Base-by-base conservation (phyloP, 2,113 vertebrate genomes). In the Barbus barbus region DNA sequence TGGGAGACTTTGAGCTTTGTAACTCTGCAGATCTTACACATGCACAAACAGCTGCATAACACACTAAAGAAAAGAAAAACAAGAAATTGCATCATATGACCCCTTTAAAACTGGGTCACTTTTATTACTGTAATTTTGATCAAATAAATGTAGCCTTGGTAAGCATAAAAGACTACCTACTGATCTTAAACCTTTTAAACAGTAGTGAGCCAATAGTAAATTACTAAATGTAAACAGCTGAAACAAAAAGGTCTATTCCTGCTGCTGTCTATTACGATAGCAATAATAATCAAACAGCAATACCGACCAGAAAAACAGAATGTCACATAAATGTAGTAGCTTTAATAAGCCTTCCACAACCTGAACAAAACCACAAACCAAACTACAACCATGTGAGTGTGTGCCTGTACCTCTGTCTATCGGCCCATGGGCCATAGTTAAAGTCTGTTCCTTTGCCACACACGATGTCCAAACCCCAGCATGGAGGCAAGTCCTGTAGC, bases 361-460 rank as follows among this genome's bases (percentile, higher is more conserved):
- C 13, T 31, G 61, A 65, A 65, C n/a, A 60, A n/a, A 33, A 58
- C n/a, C 31, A 53, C 0, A 7, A 14, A 16, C 9, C 28, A 9
- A 56, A 33, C 20, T 28, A 24, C 83, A n/a, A 61, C 2, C 24
- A 36, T 41, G 56, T 44, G 3, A 67, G 18, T 36, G 14, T 18
- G 41, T 65, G n/a, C 44, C 13, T 41, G 56, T 14, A 98, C 98
- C 98, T 98, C 90, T 99, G 98, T 33, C 97, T 95, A 78, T 99
- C 98, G 7, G 96, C 98, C 98, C 98, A 99, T 0, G 98, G 98
- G 4, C 98, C 98, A 20, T 99, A 99, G 91, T 99, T 99, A 91
- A 99, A 98, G 82, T 99, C 97, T 6, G 98, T 99, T 91, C 97
- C 98, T 94, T 99, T 99, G 0, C 98, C 98, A 92, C 98, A 99